Percentiles rank a stretch among this genome's conserved stretches.
Evolutionary conservation across 1,140 invertebrate species (phyloP).

Genomic region (Zaprionus taronus): DNA sequence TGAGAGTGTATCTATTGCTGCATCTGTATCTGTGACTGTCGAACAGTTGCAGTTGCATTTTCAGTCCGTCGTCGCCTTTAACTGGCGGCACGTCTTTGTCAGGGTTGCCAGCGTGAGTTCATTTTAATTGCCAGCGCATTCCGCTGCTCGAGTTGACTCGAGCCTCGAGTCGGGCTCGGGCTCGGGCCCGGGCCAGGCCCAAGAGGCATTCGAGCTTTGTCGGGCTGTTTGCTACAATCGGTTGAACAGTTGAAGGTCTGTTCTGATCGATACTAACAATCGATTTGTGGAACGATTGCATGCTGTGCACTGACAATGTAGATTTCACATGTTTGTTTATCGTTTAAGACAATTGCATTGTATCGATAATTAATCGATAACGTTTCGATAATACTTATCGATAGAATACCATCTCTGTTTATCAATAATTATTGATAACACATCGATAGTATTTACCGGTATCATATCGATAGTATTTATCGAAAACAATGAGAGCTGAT

Average conservation of each 20-base stretch:
- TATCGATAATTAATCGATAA: too few relatives aligned
- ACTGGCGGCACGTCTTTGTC: conserved; percentile 70
- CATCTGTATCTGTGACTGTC: background rate
- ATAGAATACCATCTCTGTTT: background rate
- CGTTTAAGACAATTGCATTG: too few relatives aligned
- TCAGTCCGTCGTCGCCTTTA: conserved; percentile 18
- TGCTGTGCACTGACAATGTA: background rate
- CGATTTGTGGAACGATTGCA: background rate
- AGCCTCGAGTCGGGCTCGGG: background rate
- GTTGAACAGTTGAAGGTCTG: conserved; percentile 39
- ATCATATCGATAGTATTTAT: background rate
- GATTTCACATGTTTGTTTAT: too few relatives aligned
- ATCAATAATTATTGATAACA: background rate
- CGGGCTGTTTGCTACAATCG: conserved; percentile 34
- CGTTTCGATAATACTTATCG: background rate
- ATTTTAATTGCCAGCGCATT: conserved; percentile 79
- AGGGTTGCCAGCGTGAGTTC: conserved; percentile 81
- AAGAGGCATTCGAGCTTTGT: conserved; percentile 40
- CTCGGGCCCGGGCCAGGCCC: conserved; percentile 9
- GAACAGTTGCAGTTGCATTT: conserved; percentile 37
- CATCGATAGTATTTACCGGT: background rate
- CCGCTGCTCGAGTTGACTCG: conserved; percentile 33
- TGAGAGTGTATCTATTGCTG: background rate
- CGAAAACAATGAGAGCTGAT: background rate
- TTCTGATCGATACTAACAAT: background rate